Conservation (phyloP, 2,888 invertebrate genomes). For the Oxyscelio sp. region DNA sequence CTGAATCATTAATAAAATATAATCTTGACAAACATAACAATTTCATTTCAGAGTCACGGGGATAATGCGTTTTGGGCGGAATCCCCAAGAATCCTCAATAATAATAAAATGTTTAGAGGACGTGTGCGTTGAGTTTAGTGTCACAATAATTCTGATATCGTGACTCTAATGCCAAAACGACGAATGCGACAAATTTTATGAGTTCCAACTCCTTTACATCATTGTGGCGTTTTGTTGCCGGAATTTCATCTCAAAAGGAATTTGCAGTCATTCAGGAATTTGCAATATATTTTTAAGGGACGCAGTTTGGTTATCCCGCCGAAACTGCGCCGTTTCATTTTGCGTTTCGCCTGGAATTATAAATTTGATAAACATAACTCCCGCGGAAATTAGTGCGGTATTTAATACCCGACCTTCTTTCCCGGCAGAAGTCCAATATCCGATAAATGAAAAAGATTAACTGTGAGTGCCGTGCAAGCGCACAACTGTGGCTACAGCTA, state of each 20-base stretch:
- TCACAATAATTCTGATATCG: conserved; percentile 55
- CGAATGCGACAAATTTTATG: conserved; percentile 32
- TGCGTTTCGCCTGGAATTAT: neutral
- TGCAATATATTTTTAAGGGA: conserved; percentile 39
- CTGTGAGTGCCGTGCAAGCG: neutral
- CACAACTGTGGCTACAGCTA: conserved; percentile 19
- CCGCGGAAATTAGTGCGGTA: conserved; percentile 42
- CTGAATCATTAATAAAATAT: too few relatives aligned
- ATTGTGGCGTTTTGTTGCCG: conserved; percentile 17
- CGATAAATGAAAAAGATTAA: conserved; percentile 61
- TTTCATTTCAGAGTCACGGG: too few relatives aligned
- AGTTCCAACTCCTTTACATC: conserved; percentile 43
- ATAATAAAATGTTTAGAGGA: conserved; percentile 53
- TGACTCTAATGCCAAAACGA: conserved; percentile 45
- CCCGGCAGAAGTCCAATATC: conserved; percentile 27
- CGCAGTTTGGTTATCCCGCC: neutral
- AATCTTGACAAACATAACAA: too few relatives aligned
- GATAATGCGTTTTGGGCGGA: conserved; percentile 38
- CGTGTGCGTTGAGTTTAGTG: conserved; percentile 45
- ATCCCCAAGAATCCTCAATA: conserved; percentile 48
- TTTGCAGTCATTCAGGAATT: conserved; percentile 19
- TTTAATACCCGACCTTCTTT: conserved; percentile 13
- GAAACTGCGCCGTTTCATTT: neutral
- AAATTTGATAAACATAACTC: conserved; percentile 31
- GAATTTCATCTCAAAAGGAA: conserved; percentile 36